Percentiles rank a stretch among this genome's conserved stretches.
phyloP scores from a whole-genome alignment of 2,113 vertebrate species.

The Microcebus murinus region DNA sequence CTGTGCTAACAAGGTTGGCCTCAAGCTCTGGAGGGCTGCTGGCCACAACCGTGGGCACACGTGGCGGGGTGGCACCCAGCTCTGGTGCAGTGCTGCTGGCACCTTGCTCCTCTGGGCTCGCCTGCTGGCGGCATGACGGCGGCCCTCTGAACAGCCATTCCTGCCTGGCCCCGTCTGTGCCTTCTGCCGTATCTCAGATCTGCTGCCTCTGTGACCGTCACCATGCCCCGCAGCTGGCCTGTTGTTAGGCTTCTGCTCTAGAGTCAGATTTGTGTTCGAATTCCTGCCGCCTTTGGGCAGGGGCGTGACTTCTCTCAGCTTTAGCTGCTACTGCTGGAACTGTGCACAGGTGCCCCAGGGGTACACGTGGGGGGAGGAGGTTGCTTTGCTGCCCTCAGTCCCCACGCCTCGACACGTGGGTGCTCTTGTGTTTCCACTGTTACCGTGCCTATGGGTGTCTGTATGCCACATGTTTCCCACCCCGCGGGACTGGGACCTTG shows the following conservation, averaged over 20 bases:
- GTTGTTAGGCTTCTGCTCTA: background rate
- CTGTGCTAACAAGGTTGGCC: background rate
- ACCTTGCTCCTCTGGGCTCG: background rate
- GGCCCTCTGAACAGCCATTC: too few species aligned
- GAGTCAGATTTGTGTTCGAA: background rate
- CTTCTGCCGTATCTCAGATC: background rate
- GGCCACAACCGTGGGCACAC: rapidly evolving
- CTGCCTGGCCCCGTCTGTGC: background rate
- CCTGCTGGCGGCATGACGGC: rapidly evolving
- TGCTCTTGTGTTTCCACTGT: too few species aligned
- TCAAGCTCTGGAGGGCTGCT: background rate
- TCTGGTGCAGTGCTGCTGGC: rapidly evolving
- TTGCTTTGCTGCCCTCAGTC: background rate
- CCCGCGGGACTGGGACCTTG: background rate
- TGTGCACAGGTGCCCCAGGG: rapidly evolving
- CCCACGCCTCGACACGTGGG: rapidly evolving
- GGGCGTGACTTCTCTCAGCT: background rate
- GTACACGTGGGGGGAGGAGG: background rate
- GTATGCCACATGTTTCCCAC: background rate
- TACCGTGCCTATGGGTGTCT: too few species aligned
- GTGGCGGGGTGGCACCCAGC: rapidly evolving
- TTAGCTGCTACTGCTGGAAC: background rate
- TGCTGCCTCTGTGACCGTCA: background rate
- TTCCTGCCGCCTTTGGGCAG: background rate
- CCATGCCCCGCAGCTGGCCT: background rate